These are phyloP conservation scores for Podilymbus podiceps DNA, from an alignment of 2,113 vertebrate species.

Conservation along the genomic window DNA sequence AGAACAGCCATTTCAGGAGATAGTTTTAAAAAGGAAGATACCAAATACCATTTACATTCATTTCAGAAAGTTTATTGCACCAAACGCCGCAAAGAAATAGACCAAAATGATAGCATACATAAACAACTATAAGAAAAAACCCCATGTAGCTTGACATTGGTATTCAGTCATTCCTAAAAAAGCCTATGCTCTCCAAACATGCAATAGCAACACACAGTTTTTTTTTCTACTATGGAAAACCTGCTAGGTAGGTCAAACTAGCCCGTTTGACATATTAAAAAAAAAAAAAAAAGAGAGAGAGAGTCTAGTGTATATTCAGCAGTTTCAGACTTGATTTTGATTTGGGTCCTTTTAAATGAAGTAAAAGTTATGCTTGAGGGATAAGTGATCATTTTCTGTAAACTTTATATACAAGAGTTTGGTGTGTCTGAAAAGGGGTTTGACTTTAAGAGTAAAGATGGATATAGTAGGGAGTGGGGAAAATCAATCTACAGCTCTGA, in stretches of 20 bases:
- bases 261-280: not conserved
- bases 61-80: slow-evolving; percentile 82
- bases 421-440: not conserved
- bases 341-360: slow-evolving; percentile 14
- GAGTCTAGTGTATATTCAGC: not conserved
- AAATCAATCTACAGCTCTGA: not conserved
- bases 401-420: slow-evolving; percentile 1
- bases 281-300: not conserved
- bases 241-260: slow-evolving; percentile 30
- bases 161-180: slow-evolving; percentile 64
- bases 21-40: slow-evolving; percentile 5
- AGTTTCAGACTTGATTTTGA: not conserved
- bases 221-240: slow-evolving; percentile 43
- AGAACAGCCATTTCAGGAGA: not conserved
- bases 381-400: not conserved
- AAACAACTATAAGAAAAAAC: slow-evolving; percentile 63
- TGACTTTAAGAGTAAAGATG: slow-evolving; percentile 3
- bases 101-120: slow-evolving; percentile 65
- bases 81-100: slow-evolving; percentile 73
- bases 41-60: not conserved
- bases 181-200: slow-evolving; percentile 53
- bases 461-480: not conserved
- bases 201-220: slow-evolving; percentile 56
- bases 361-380: not conserved
- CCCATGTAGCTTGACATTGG: slow-evolving; percentile 50